Base-by-base conservation (phyloP, 1,140 invertebrate species). In the Proales similis region DNA sequence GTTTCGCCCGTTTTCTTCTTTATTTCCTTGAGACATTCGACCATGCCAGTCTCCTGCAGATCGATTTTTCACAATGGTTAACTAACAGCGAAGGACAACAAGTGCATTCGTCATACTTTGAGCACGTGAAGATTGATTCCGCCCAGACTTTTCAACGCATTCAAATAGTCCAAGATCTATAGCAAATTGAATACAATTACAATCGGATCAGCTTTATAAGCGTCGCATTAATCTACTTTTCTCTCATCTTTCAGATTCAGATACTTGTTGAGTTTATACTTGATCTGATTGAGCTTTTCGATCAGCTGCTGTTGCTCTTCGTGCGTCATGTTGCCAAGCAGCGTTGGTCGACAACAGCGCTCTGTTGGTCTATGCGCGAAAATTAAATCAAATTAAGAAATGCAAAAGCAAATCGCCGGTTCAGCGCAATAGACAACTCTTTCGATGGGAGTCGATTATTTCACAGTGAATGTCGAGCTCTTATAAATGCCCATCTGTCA, bases 241-340 rank as follows among this genome's bases (percentile, higher is more conserved):
- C 29, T 11, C 6, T 19, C 27, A 42, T 57, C 51, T 57, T 39
- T 57, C 5, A 22, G n/a, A 42, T 57, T 17, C 17, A 29, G 45
- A 57, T 57, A 26, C 32, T 57, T 57, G n/a, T 57, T 42, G 11
- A 57, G 51, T 26, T 57, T 39, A 17, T 42, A 14, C 32, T 9
- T 57, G n/a, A 57, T 57, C 45, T 42, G 19, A 26, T 38, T 42
- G 7, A 57, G 29, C 20, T 57, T 57, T 36, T 57, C 51, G 19
- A 42, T 19, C 20, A 57, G 24, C 7, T 14, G 12, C 43, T 14
- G 24, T 7, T 46, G 12, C 7, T 14, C 17, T 7, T 19, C 7
- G 6, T 14, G 6, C 24, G 12, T 46, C 6, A 14, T 46, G 43
- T 22, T 46, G 24, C 24, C 14, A 27, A 29, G 14, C 22, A 27